Conservation (phyloP, 2,888 invertebrate species). For the Oligia fasciuncula region DNA sequence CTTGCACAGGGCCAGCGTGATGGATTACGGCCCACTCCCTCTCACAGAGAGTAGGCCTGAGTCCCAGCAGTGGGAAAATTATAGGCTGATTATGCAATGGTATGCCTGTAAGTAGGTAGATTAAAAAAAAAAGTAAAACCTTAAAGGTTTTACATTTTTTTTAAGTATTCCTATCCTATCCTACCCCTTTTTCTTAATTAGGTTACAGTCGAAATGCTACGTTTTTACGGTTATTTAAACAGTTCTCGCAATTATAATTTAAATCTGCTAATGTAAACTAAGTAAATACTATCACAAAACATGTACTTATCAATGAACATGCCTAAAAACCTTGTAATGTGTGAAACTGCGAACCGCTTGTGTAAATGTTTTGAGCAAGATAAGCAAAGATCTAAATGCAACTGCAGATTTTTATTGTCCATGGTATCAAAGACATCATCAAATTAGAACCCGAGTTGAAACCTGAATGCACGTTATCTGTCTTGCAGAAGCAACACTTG, state of each 20-base stretch:
- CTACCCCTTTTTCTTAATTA: not conserved
- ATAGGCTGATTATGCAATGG: not conserved
- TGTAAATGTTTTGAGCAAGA: not conserved
- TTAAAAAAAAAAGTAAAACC: too few relatives aligned
- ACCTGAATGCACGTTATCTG: not conserved
- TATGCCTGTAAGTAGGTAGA: not conserved
- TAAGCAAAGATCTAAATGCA: not conserved
- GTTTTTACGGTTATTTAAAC: not conserved
- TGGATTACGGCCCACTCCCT: not conserved
- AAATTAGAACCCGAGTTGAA: not conserved
- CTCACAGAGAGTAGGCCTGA: not conserved
- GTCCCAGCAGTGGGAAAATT: not conserved
- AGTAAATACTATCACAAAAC: constrained; percentile 23
- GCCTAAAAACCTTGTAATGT: not conserved
- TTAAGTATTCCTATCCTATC: not conserved
- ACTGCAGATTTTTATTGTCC: not conserved
- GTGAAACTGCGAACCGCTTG: not conserved
- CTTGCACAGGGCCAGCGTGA: too few relatives aligned
- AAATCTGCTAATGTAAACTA: not conserved
- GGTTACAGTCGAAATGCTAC: not conserved
- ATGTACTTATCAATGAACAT: not conserved
- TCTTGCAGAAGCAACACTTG: not conserved
- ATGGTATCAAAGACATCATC: not conserved
- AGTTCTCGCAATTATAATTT: not conserved
- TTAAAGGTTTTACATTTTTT: not conserved